These are phyloP conservation scores for Cheumatopsyche charites DNA, from an alignment of 1,140 invertebrate genomes.

Conservation along the genomic window DNA sequence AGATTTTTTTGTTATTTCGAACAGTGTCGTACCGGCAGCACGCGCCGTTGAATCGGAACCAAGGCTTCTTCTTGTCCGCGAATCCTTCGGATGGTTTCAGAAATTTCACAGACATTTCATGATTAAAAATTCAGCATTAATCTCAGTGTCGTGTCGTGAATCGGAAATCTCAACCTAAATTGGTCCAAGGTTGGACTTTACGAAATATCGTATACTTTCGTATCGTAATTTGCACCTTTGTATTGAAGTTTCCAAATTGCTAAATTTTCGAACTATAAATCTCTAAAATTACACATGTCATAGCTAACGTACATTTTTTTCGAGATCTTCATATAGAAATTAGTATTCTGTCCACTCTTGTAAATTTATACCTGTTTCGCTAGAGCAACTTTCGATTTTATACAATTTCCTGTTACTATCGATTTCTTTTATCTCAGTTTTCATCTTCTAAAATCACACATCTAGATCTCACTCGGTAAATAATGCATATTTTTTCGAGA, in stretches of 20 bases:
- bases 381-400: slow-evolving; percentile 35
- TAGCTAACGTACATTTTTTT: no score
- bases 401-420: slow-evolving; percentile 34
- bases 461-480: background rate
- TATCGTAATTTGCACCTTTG: background rate
- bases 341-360: background rate
- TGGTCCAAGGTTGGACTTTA: background rate
- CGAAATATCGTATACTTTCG: background rate
- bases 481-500: background rate
- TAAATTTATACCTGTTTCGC: slow-evolving; percentile 27
- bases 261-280: no score
- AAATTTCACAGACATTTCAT: background rate
- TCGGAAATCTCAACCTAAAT: background rate
- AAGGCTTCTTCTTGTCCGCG: slow-evolving; percentile 17
- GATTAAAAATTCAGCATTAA: slow-evolving; percentile 2
- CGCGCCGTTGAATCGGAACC: slow-evolving; percentile 34
- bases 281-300: no score
- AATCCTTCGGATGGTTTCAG: background rate
- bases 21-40: slow-evolving; percentile 30
- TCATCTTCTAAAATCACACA: slow-evolving; percentile 6
- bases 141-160: background rate
- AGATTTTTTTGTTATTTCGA: background rate
- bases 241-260: background rate
- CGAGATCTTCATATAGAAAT: background rate
- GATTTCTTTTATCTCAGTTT: slow-evolving; percentile 26